Evolutionary conservation across 2,797 vertebrate species (phyloP).

Genomic region (Typhlichthys subterraneus): DNA sequence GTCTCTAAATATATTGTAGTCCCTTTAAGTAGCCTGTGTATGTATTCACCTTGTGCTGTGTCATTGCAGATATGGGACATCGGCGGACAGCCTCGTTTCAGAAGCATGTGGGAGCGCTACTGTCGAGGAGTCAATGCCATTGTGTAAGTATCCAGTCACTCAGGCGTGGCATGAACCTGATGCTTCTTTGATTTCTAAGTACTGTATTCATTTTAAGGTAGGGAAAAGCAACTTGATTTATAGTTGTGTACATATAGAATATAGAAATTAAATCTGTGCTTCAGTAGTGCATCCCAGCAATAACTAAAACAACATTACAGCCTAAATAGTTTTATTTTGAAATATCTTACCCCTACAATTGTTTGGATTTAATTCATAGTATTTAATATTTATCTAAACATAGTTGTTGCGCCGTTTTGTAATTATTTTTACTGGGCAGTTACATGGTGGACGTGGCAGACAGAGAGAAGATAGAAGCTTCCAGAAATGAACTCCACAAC

Average conservation of each 20-base stretch:
- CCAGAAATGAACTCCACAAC: constrained; percentile 96
- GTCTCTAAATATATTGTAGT: not conserved
- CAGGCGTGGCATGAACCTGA: not conserved
- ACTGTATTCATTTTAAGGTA: not conserved
- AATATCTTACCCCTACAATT: too few species aligned
- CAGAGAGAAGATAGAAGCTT: constrained; percentile 95
- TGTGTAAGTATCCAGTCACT: constrained; percentile 83
- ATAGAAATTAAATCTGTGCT: too few species aligned
- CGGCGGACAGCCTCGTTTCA: constrained; percentile 96
- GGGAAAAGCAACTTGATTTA: not conserved
- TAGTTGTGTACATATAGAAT: not conserved
- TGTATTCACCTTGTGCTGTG: constrained; percentile 9
- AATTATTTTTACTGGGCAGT: constrained; percentile 62
- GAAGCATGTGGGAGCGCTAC: constrained; percentile 99
- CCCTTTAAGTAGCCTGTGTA: not conserved
- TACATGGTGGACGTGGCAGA: constrained; percentile 99
- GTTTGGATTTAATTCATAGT: too few species aligned
- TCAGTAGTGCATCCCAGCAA: too few species aligned
- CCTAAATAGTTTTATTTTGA: too few species aligned
- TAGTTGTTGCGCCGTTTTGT: not conserved
- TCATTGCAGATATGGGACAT: constrained; percentile 94
- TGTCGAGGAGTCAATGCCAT: constrained; percentile 98
- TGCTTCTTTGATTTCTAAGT: not conserved
- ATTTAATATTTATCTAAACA: not conserved
- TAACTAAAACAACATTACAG: too few species aligned